Percentiles rank a stretch among this genome's conserved stretches.
Evolutionary conservation across 2,888 invertebrate genomes (phyloP).

Genomic region (Leptura quadrifasciata): DNA sequence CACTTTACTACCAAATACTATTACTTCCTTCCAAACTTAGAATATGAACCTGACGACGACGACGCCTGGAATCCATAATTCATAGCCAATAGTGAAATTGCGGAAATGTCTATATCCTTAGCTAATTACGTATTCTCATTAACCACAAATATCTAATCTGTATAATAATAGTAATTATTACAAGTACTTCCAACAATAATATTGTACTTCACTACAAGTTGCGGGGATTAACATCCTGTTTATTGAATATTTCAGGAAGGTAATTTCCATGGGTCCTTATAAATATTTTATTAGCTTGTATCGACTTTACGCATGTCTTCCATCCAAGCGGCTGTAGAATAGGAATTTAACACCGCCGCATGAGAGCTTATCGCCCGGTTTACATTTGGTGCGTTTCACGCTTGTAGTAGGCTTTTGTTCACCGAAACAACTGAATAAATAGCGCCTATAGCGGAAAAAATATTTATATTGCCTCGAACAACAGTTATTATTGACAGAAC

Average conservation of each 20-base stretch:
- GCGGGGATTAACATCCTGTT: conserved; percentile 50
- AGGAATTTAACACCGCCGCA: conserved; percentile 16
- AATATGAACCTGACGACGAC: too few relatives aligned
- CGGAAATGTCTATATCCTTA: too few relatives aligned
- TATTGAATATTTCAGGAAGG: conserved; percentile 58
- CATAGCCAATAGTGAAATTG: too few relatives aligned
- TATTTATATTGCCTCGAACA: neutral
- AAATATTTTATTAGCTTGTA: conserved; percentile 57
- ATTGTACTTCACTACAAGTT: conserved; percentile 12
- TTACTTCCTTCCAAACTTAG: too few relatives aligned
- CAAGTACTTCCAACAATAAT: conserved; percentile 9
- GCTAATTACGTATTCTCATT: neutral
- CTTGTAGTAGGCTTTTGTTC: neutral
- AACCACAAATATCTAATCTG: neutral
- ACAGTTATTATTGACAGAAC: neutral
- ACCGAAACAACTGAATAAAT: conserved; percentile 19
- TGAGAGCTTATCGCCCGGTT: conserved; percentile 23
- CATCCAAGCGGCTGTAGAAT: conserved; percentile 12
- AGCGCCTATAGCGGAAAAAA: neutral
- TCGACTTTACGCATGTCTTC: conserved; percentile 34
- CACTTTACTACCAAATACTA: too few relatives aligned
- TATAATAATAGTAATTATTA: neutral
- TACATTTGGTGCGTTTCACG: conserved; percentile 28
- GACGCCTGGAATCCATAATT: too few relatives aligned
- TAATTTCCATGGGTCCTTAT: conserved; percentile 59